These are phyloP conservation scores for Pardosa pseudoannulata DNA, from an alignment of 2,888 invertebrate genomes.

Conservation along the genomic window DNA sequence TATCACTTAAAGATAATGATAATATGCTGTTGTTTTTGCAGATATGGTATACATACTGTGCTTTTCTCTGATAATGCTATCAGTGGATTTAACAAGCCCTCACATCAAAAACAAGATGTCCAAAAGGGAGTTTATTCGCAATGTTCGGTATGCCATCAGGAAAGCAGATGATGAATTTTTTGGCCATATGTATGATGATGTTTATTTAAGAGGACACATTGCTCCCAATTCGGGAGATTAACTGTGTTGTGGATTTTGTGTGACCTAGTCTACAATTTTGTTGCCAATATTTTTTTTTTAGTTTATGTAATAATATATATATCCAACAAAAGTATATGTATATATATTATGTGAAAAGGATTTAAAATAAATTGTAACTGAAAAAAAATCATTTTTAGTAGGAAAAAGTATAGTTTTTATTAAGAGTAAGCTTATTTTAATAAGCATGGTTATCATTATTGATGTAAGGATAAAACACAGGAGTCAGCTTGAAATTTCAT, in stretches of 20 bases:
- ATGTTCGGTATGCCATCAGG: slow-evolving; percentile 78
- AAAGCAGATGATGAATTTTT: slow-evolving; percentile 78
- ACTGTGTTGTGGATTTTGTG: neutral
- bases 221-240: slow-evolving; percentile 75
- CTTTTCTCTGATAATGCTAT: slow-evolving; percentile 80
- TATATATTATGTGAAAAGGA: too few relatives aligned
- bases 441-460: too few relatives aligned
- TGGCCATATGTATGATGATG: slow-evolving; percentile 80
- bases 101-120: slow-evolving; percentile 81
- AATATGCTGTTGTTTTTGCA: slow-evolving; percentile 73
- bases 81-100: slow-evolving; percentile 79
- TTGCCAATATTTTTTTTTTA: too few relatives aligned
- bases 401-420: too few relatives aligned
- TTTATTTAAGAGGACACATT: slow-evolving; percentile 79
- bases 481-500: too few relatives aligned
- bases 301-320: too few relatives aligned
- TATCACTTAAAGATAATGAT: too few relatives aligned
- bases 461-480: too few relatives aligned
- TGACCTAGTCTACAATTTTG: neutral
- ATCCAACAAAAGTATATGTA: too few relatives aligned
- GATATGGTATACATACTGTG: slow-evolving; percentile 79
- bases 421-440: too few relatives aligned
- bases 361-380: too few relatives aligned
- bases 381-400: too few relatives aligned
- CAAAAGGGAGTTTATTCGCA: slow-evolving; percentile 80